A percentile compares a stretch with the other conserved stretches of the same genome.
Evolutionary conservation across 2,888 invertebrate genomes (phyloP).

Genomic region (Zootermopsis nevadensis): DNA sequence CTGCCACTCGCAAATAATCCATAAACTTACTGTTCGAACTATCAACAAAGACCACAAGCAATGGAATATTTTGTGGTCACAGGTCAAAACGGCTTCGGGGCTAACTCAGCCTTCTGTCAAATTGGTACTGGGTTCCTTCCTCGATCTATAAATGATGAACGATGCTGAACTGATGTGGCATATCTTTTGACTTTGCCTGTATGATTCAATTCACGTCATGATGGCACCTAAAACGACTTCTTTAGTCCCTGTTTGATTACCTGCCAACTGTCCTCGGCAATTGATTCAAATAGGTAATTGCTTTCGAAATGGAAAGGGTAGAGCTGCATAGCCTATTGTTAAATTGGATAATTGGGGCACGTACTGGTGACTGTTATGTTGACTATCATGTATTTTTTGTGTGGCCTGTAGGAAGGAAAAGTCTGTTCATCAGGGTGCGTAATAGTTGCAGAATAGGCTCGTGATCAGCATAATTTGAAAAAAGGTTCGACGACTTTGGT

Average conservation of each 20-base stretch:
- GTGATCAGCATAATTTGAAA: neutral
- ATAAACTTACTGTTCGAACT: too few species aligned
- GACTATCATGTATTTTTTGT: neutral
- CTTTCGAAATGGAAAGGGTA: slow-evolving; percentile 4
- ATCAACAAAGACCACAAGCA: too few species aligned
- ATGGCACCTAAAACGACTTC: neutral
- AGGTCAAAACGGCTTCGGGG: too few species aligned
- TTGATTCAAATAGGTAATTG: slow-evolving; percentile 40
- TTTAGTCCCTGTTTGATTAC: neutral
- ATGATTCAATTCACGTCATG: neutral
- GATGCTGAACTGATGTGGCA: too few species aligned
- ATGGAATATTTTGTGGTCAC: too few species aligned
- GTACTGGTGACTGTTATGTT: slow-evolving; percentile 1
- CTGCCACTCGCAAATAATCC: too few species aligned
- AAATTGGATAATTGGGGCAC: slow-evolving; percentile 34
- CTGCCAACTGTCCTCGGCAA: slow-evolving; percentile 5
- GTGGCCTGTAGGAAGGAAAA: neutral
- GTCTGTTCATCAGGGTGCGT: neutral
- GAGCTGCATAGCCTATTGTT: slow-evolving; percentile 2
- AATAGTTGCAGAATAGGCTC: neutral
- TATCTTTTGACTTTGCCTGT: neutral
- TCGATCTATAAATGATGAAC: too few species aligned
- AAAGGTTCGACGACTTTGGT: neutral
- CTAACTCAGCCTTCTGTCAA: too few species aligned
- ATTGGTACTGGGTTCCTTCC: too few species aligned